Percentiles rank a stretch among this genome's conserved stretches.
Conservation (phyloP, 1,140 invertebrate genomes). For the Aphelenchoides fujianensis region DNA sequence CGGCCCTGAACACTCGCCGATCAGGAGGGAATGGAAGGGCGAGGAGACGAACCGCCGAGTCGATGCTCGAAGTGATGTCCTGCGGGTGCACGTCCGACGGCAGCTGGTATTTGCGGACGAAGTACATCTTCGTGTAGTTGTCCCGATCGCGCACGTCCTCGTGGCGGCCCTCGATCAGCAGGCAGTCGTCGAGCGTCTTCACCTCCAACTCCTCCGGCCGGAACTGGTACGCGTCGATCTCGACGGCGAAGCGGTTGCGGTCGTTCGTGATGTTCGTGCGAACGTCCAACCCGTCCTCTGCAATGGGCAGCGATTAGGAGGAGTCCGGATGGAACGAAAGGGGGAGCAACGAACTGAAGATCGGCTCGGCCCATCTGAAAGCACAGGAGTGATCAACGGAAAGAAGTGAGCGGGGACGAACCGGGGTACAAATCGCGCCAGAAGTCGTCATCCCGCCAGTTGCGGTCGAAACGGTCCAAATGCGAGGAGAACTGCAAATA, state of each 20-base stretch:
- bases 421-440: constrained; percentile 57
- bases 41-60: constrained; percentile 36
- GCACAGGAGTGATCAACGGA: constrained; percentile 27
- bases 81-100: constrained; percentile 54
- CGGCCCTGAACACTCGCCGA: constrained; percentile 50
- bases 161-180: constrained; percentile 59
- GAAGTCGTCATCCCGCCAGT: constrained; percentile 59
- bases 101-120: constrained; percentile 60
- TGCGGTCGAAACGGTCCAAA: constrained; percentile 57
- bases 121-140: constrained; percentile 62
- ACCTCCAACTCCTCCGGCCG: constrained; percentile 61
- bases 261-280: constrained; percentile 56
- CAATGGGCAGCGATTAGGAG: neutral
- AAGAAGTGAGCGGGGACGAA: neutral
- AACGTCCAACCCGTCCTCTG: constrained; percentile 57
- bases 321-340: neutral
- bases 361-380: constrained; percentile 61
- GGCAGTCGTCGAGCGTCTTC: constrained; percentile 60
- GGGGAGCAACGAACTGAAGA: constrained; percentile 39
- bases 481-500: constrained; percentile 58
- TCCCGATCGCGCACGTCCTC: constrained; percentile 59
- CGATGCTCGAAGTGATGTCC: constrained; percentile 50
- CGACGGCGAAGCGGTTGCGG: constrained; percentile 51
- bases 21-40: neutral
- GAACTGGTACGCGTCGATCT: constrained; percentile 60